Evolutionary conservation across 2,797 vertebrate species (phyloP).

Genomic region (Protosalanx chinensis): DNA sequence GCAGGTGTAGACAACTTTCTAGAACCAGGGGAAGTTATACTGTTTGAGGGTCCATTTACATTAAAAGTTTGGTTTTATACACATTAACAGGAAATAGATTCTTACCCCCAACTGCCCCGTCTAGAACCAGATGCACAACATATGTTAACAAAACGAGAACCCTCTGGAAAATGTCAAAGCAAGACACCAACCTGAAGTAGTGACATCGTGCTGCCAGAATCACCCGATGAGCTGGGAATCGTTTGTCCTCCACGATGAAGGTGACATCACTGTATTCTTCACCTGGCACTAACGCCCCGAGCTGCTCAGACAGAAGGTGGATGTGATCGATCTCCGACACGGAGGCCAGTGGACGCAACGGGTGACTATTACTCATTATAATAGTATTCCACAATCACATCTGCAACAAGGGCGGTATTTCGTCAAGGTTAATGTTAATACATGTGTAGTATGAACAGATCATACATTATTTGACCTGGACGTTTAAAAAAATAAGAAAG

Average conservation of each 20-base stretch:
- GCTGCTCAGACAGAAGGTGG: constrained; percentile 94
- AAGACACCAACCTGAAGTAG: constrained; percentile 85
- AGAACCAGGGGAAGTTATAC: neutral
- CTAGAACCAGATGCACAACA: neutral
- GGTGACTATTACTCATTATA: constrained; percentile 94
- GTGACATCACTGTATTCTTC: constrained; percentile 98
- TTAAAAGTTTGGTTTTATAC: too few relatives aligned
- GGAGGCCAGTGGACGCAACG: constrained; percentile 86
- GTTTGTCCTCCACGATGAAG: constrained; percentile 94
- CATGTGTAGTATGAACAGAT: too few relatives aligned
- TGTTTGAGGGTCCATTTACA: too few relatives aligned
- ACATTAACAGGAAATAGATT: too few relatives aligned
- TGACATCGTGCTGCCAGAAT: constrained; percentile 95
- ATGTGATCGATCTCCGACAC: constrained; percentile 96
- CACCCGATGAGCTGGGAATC: constrained; percentile 92
- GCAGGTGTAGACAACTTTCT: neutral
- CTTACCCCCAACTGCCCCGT: too few relatives aligned
- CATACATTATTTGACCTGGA: too few relatives aligned
- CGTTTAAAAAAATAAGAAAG: too few relatives aligned
- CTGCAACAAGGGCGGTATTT: constrained; percentile 3
- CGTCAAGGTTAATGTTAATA: too few relatives aligned
- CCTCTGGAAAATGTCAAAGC: neutral
- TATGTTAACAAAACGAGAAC: neutral
- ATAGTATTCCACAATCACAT: constrained; percentile 41
- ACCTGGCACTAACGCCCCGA: constrained; percentile 88